Percentiles rank a stretch among this genome's conserved stretches.
phyloP scores from a whole-genome alignment of 2,888 invertebrate species.

The Caenorhabditis imperialis region DNA sequence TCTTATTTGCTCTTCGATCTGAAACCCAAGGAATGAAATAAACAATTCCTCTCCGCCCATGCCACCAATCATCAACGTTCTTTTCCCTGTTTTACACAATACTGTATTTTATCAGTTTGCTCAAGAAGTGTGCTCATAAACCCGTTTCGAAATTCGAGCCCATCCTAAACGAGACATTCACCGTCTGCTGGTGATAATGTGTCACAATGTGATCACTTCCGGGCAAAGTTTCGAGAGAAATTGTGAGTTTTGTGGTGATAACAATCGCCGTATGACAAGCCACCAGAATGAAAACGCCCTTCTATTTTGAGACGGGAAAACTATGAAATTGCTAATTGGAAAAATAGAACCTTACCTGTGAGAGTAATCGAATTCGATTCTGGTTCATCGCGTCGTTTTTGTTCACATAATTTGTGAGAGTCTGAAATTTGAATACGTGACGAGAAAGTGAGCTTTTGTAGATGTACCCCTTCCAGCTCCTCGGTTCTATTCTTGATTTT shows the following conservation, averaged over 20 bases:
- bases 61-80: background rate
- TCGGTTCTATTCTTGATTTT: conserved; percentile 40
- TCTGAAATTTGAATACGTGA: conserved; percentile 4
- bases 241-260: background rate
- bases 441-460: background rate
- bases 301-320: background rate
- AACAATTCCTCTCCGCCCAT: conserved; percentile 1
- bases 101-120: background rate
- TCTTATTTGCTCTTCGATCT: conserved; percentile 37
- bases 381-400: conserved; percentile 26
- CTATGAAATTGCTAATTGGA: conserved; percentile 16
- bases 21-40: conserved; percentile 15
- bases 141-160: no score
- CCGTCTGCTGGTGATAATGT: conserved; percentile 34
- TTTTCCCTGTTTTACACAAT: conserved; percentile 1
- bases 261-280: no score
- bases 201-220: conserved; percentile 24
- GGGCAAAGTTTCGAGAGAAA: conserved; percentile 6
- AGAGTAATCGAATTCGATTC: conserved; percentile 30
- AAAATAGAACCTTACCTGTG: conserved; percentile 31
- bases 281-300: conserved; percentile 7
- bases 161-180: no score
- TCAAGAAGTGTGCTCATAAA: background rate
- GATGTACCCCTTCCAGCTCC: conserved; percentile 27
- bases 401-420: background rate